These are phyloP conservation scores for Camponotus floridanus DNA, from an alignment of 1,140 invertebrate species.

Conservation along the genomic window DNA sequence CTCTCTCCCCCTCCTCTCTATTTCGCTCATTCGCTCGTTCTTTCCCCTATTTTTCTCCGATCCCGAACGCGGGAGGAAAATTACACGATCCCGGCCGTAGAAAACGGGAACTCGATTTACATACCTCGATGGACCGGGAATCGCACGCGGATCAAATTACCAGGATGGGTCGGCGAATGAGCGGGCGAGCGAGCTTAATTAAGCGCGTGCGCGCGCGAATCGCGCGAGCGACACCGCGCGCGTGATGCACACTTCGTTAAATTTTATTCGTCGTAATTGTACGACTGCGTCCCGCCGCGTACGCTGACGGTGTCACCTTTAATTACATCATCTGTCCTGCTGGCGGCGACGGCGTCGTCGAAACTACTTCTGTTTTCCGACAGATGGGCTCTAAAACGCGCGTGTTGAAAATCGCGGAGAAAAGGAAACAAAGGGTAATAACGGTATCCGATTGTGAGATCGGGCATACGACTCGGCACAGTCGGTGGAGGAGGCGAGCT, in stretches of 20 bases:
- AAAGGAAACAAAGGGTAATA: conserved; percentile 41
- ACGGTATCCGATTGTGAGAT: conserved; percentile 50
- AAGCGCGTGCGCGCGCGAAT: conserved; percentile 75
- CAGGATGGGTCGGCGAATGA: conserved; percentile 40
- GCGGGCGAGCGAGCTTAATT: conserved; percentile 77
- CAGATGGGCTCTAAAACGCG: not conserved
- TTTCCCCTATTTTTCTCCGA: conserved; percentile 58
- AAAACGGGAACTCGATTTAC: conserved; percentile 74
- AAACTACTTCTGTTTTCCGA: conserved; percentile 20
- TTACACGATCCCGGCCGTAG: conserved; percentile 67
- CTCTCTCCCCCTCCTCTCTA: not conserved
- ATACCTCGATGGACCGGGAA: conserved; percentile 72
- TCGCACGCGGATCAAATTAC: conserved; percentile 74
- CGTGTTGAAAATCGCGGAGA: conserved; percentile 36
- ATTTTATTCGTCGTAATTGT: conserved; percentile 79
- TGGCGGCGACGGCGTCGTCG: conserved; percentile 17
- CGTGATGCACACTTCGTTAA: conserved; percentile 77
- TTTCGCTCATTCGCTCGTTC: not conserved
- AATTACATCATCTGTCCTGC: conserved; percentile 65
- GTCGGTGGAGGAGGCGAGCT: conserved; percentile 18
- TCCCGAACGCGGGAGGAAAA: conserved; percentile 68
- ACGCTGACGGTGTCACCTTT: conserved; percentile 57
- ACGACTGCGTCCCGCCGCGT: conserved; percentile 51
- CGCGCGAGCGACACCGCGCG: conserved; percentile 65
- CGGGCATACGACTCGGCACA: conserved; percentile 11